Evolutionary conservation across 2,888 invertebrate species (phyloP), one percentile per base, ranked within the genome.

Genomic region (Pocota personata): DNA sequence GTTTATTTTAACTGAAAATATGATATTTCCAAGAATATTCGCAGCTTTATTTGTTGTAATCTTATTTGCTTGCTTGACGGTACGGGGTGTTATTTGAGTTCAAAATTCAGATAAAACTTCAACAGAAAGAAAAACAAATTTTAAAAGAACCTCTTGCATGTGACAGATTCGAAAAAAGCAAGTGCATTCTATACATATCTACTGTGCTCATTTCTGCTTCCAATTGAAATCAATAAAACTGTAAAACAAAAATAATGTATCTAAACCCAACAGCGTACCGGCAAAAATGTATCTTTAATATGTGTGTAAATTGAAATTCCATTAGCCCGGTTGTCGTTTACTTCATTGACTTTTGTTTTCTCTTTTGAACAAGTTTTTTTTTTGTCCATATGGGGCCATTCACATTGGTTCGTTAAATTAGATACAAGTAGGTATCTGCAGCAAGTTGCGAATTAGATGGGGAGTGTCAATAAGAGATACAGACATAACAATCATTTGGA

Each of bases 271-370:
- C 8, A 55, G 8, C 1, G 1, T 16, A 24, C 35, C 21, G 24
- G 24, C 46, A 72, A 72, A 72, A 72, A 50, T 72, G 37, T 43
- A 14, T 30, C 30, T 43, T 35, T 5, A 35, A 24, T 58, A 50
- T 16, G n/a, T n/a, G n/a, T n/a, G 60, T 24, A 50, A 60, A 72
- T 72, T 48, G 24, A 35, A 58, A 58, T 58, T 58, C 46, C 57
- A 35, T 58, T 35, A 71, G 35, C 21, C 24, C 24, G 32, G 43
- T 19, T 32, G 3, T 1, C 19, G 5, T n/a, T 40, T 40, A 7
- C 5, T 14, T 64, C 4, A 21, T n/a, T 21, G 52, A 5, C 24
- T 27, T 55, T 35, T 19, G 21, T 14, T 40, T n/a, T 14, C 14
- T 14, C 14, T 10, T 14, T 14, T 10, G 12, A 35, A 10, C 10